These are phyloP conservation scores for Thripadectes ignobilis DNA, from an alignment of 2,797 vertebrate genomes.

Conservation along the genomic window DNA sequence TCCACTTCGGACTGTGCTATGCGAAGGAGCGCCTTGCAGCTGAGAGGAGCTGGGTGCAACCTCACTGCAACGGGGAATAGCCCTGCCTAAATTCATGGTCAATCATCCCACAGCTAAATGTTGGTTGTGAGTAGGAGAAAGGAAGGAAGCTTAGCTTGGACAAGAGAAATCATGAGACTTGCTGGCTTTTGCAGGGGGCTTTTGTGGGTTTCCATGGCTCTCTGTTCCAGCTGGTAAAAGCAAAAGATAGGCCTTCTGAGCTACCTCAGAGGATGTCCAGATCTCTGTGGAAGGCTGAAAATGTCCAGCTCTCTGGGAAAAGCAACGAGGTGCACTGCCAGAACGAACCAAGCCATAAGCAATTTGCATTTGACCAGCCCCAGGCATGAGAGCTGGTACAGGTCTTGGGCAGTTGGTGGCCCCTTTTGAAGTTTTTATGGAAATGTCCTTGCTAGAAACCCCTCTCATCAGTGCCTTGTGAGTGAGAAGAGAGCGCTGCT, in stretches of 20 bases:
- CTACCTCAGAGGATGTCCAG: neutral
- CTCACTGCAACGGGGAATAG: neutral
- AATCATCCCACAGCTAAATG: neutral
- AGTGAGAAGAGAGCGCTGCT: neutral
- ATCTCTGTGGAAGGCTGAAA: neutral
- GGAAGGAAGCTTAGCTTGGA: neutral
- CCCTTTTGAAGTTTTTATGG: neutral
- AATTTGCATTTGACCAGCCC: neutral
- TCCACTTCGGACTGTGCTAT: neutral
- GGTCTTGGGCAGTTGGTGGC: neutral
- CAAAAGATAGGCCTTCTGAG: neutral
- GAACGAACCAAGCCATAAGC: neutral
- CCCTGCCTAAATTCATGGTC: neutral
- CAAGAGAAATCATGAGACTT: neutral
- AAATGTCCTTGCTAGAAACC: neutral
- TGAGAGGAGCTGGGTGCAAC: neutral
- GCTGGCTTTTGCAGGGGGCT: neutral
- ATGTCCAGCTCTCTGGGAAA: neutral
- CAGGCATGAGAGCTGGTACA: neutral
- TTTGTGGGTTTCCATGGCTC: neutral
- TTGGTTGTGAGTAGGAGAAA: neutral
- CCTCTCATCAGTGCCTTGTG: neutral
- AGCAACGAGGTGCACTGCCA: neutral
- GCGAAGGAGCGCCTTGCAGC: constrained; percentile 1
- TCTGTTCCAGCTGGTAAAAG: neutral